Evolutionary conservation across 1,140 invertebrate genomes (phyloP), one percentile per base, ranked within the genome.

Genomic region (Dendrolimus kikuchii): DNA sequence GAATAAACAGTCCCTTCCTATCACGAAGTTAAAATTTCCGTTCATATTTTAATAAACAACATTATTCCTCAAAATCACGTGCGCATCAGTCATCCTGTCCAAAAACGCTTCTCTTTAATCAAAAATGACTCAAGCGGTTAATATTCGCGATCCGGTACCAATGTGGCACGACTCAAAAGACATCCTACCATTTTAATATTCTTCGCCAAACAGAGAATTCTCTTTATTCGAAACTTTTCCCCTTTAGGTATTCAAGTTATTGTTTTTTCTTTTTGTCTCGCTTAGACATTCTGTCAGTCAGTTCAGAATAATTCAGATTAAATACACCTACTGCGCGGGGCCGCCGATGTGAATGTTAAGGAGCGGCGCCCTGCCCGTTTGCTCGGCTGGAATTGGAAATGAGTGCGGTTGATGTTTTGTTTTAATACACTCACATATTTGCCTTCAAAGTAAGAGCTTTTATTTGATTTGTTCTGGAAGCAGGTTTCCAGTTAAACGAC

Each of bases 21-120:
- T 84, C 77, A 80, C 81, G 80, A 77, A 71, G 66, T 72, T 70
- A 74, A 71, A 74, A 81, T 84, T 74, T 84, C 81, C 83, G 74
- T 62, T 71, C 63, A 72, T 68, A 75, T 76, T 78, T 70, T 74
- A 71, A 69, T 69, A 69, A 77, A 72, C 71, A 77, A 71, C 64
- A 68, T 75, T 75, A 74, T 73, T 74, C 58, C 51, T 73, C 57
- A 58, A 67, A 71, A 77, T 80, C 73, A 81, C 78, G 77, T 71
- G 64, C 64, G 47, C 76, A 68, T 72, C 72, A 74, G 57, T 71
- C 78, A 77, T 83, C 74, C 77, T 78, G 72, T 77, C 76, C 55
- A 69, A 81, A 82, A 79, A 77, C 74, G 60, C 61, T 72, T 69
- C 62, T 72, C 75, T 77, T 77, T 77, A 78, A 83, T 83, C 77